Conservation (phyloP, 2,888 invertebrate species). For the Congeria kusceri region DNA sequence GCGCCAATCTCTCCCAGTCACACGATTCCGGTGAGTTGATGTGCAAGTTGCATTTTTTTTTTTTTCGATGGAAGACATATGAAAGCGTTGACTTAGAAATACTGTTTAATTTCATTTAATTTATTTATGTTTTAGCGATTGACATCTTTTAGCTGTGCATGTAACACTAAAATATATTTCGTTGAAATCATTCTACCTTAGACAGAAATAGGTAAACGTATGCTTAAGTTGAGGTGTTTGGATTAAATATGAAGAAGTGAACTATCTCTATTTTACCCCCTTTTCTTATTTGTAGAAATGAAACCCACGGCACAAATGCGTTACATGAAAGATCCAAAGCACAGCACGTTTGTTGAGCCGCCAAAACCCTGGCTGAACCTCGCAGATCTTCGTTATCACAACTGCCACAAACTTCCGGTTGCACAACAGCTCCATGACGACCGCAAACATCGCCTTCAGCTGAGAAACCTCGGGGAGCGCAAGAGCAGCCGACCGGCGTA, state of each 20-base stretch:
- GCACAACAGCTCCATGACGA: constrained; percentile 57
- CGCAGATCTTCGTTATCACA: constrained; percentile 50
- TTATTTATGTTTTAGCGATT: too few species aligned
- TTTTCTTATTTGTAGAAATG: constrained; percentile 46
- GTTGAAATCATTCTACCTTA: too few species aligned
- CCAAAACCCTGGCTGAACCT: constrained; percentile 58
- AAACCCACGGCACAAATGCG: constrained; percentile 40
- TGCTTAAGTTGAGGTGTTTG: too few species aligned
- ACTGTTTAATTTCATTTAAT: too few species aligned
- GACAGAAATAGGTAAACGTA: too few species aligned
- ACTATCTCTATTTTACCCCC: too few species aligned
- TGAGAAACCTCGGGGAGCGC: constrained; percentile 43
- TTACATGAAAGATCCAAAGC: constrained; percentile 27
- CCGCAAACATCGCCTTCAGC: constrained; percentile 50
- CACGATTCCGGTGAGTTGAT: constrained; percentile 53
- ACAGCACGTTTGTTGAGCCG: constrained; percentile 44
- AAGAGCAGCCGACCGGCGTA: constrained; percentile 30
- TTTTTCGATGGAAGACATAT: too few species aligned
- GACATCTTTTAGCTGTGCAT: too few species aligned
- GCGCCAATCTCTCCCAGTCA: constrained; percentile 61
- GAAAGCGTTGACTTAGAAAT: too few species aligned
- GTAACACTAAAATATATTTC: too few species aligned
- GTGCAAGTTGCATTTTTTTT: too few species aligned
- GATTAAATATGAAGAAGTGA: too few species aligned
- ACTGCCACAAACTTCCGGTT: constrained; percentile 47